Percentiles rank a stretch among this genome's conserved stretches.
phyloP scores from a whole-genome alignment of 2,113 vertebrate genomes.

The Onychorhynchus coronatus region DNA sequence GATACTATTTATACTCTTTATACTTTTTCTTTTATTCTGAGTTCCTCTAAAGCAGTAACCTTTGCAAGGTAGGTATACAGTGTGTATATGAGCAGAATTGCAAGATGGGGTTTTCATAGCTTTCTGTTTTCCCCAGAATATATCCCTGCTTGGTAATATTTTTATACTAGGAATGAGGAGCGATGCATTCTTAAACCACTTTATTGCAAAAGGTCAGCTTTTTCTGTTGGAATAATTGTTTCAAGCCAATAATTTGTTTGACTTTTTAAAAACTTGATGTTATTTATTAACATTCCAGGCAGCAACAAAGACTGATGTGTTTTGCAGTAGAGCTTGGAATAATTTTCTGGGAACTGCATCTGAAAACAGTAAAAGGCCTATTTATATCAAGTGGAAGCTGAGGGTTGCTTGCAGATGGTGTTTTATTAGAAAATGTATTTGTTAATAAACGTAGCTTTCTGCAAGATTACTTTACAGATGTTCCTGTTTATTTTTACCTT shows the following conservation, averaged over 20 bases:
- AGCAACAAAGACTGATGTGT: constrained; percentile 71
- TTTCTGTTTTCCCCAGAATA: constrained; percentile 9
- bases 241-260: constrained; percentile 69
- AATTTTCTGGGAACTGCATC: constrained; percentile 72
- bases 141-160: constrained; percentile 46
- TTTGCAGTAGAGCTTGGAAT: constrained; percentile 71
- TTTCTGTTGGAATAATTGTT: constrained; percentile 60
- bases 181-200: constrained; percentile 32
- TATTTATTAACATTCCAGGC: constrained; percentile 73
- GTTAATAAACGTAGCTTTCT: constrained; percentile 74
- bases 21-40: neutral
- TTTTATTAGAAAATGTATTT: constrained; percentile 78
- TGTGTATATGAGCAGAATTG: neutral
- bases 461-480: constrained; percentile 69
- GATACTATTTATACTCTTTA: neutral
- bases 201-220: constrained; percentile 59
- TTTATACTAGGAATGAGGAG: constrained; percentile 22
- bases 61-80: constrained; percentile 11
- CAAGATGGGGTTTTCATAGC: neutral
- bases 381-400: constrained; percentile 73
- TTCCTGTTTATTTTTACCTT: constrained; percentile 78
- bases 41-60: neutral
- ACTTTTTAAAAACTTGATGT: constrained; percentile 68
- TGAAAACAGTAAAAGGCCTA: constrained; percentile 72
- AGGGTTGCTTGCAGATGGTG: constrained; percentile 73